Percentiles rank a stretch among this genome's conserved stretches.
phyloP scores from a whole-genome alignment of 1,140 invertebrate species.

The Globodera rostochiensis region DNA sequence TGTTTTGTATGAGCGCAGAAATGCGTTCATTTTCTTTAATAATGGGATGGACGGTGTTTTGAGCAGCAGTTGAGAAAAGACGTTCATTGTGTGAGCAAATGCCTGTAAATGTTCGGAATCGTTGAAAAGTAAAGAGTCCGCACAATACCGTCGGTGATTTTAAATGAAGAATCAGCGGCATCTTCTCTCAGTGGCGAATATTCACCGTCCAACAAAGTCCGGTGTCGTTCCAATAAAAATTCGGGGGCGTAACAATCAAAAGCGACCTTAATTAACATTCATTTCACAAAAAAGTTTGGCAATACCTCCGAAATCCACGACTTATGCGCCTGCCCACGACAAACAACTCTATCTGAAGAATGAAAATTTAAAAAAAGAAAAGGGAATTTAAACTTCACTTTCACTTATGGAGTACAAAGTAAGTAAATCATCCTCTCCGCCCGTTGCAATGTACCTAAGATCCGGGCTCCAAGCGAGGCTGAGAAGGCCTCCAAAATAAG shows the following conservation, averaged over 20 bases:
- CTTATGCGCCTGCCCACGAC: conserved; percentile 85
- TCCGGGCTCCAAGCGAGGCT: conserved; percentile 89
- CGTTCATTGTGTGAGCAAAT: neutral
- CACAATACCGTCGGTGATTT: conserved; percentile 7
- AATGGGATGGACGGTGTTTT: neutral
- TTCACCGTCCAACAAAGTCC: neutral
- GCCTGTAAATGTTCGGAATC: conserved; percentile 5
- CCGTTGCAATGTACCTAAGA: conserved; percentile 44
- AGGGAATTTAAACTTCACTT: conserved; percentile 10
- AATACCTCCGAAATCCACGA: conserved; percentile 84
- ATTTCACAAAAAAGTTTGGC: neutral
- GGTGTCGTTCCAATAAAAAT: neutral
- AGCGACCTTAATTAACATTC: conserved; percentile 72
- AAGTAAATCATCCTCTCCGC: conserved; percentile 96
- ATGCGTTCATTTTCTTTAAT: conserved; percentile 6
- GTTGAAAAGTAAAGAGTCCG: neutral
- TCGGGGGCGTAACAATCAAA: conserved; percentile 85
- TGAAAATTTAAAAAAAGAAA: conserved; percentile 68
- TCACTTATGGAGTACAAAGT: conserved; percentile 83
- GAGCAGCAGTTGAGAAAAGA: neutral
- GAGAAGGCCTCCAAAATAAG: conserved; percentile 84
- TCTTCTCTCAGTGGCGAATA: conserved; percentile 2
- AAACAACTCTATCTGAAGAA: conserved; percentile 82
- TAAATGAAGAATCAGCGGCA: neutral
- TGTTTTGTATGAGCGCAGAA: neutral